Base-by-base conservation (phyloP, 2,113 vertebrate species). In the Planiliza haematocheilus region DNA sequence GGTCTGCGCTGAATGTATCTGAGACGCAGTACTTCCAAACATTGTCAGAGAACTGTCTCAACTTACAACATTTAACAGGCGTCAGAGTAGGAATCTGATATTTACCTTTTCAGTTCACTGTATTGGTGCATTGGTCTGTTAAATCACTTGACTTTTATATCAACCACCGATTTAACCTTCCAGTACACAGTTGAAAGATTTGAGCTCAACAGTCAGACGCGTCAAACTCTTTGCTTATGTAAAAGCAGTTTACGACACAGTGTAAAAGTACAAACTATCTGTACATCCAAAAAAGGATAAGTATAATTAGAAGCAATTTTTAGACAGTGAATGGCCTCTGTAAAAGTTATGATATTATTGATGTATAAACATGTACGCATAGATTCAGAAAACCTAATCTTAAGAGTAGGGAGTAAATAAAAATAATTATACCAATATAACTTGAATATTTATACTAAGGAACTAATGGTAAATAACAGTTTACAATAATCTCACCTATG, bases 1-100 rank as follows among this genome's bases (percentile, higher is more conserved):
- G 49, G 17, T 79, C 46, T 5, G 9, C 21, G 58, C 49, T 62
- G 0, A 65, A 67, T 77, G 59, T 45, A 21, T 38, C 49, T 39
- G 18, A 70, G 56, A 59, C 38, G 42, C 16, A 78, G 30, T 16
- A 30, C 20, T 50, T 18, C 9, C 1, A 10, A 18, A 18, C 17
- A 48, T 8, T 48, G 46, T 48, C 17, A 48, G 17, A 18, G 24
- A 30, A 30, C 24, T 30, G 24, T 30, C 24, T 30, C 24, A 30
- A 30, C 24, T 50, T 37, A 14, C 48, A 13, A 12, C 41, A 61
- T 61, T 18, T 5, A 61, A 10, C 43, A 61, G n/a, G 45, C 16
- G 7, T n/a, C 17, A 18, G n/a, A 21, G 20, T 9, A 18, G 48
- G 20, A 10, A 50, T 50, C 48, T 50, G 24, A 30, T 30, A 30